Evolutionary conservation across 2,888 invertebrate species (phyloP).

Genomic region (Melanostoma scalare): DNA sequence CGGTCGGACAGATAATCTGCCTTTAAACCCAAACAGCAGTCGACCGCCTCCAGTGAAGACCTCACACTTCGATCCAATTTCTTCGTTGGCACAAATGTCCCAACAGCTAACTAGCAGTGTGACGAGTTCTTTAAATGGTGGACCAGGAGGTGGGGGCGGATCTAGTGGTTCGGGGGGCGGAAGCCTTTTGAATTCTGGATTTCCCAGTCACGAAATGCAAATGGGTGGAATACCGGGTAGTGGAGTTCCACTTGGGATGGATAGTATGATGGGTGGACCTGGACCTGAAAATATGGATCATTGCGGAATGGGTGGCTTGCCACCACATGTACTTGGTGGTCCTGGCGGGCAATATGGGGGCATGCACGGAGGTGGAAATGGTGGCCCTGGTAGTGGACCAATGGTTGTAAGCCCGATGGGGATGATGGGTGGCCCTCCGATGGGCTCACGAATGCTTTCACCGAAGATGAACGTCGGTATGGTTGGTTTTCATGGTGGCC

Average conservation of each 20-base stretch:
- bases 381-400: slow-evolving; percentile 76
- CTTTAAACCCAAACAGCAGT: slow-evolving; percentile 86
- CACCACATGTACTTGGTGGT: slow-evolving; percentile 67
- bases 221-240: slow-evolving; percentile 67
- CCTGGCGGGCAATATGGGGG: slow-evolving; percentile 73
- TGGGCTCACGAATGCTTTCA: slow-evolving; percentile 84
- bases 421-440: slow-evolving; percentile 82
- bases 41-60: slow-evolving; percentile 84
- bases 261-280: slow-evolving; percentile 76
- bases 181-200: slow-evolving; percentile 71
- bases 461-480: slow-evolving; percentile 86
- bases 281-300: slow-evolving; percentile 78
- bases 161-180: slow-evolving; percentile 74
- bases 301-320: slow-evolving; percentile 75
- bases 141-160: slow-evolving; percentile 78
- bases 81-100: slow-evolving; percentile 96
- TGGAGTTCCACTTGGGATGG: slow-evolving; percentile 74
- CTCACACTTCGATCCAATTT: slow-evolving; percentile 94
- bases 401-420: slow-evolving; percentile 78
- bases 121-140: slow-evolving; percentile 83
- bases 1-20: slow-evolving; percentile 85
- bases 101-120: slow-evolving; percentile 93
- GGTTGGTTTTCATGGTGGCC: slow-evolving; percentile 80
- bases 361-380: slow-evolving; percentile 74
- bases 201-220: slow-evolving; percentile 76